Evolutionary conservation across 2,888 invertebrate species (phyloP), one percentile per base, ranked within the genome.

Genomic region (Norana najaformis): DNA sequence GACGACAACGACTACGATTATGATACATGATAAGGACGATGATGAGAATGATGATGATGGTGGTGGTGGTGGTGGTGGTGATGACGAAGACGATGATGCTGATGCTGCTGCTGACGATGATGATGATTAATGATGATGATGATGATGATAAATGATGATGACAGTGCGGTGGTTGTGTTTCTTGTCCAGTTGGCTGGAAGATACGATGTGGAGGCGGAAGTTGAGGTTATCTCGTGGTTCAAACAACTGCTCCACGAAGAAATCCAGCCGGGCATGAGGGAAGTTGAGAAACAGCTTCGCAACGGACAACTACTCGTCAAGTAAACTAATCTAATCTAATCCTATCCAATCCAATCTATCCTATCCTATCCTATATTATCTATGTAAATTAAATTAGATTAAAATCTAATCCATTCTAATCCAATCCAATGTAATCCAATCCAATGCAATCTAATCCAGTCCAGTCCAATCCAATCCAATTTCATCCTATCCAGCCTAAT

Each of bases 171-270:
- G 85, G 83, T 47, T 88, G 14, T 35, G 35, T 88, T 36, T n/a
- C 5, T 20, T 34, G 1, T 89, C 85, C 93, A 99, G 99, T 98
- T 99, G 93, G 98, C 98, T 95, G 97, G 98, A 95, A 99, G 99
- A 96, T 99, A 99, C 96, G 99, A 98, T 95, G 97, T 97, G 94
- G 97, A 97, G 94, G 96, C 98, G 92, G 99, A 99, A 5, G 96
- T 96, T 93, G 98, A 99, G 96, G 97, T 97, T 93, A 95, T 99
- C 94, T 97, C 97, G 95, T 99, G 99, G 99, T 97, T 99, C 94
- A 97, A 97, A 94, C 95, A 96, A 90, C 96, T 98, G 92, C 97
- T 97, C 30, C 97, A 96, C n/a, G 96, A 97, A 88, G 96, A 97
- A 92, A 97, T 97, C 94, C 93, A 94, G 89, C 96, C 97, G 16